These are phyloP conservation scores for Chamaedrilus cognettii DNA, from an alignment of 2,888 invertebrate genomes.

Conservation along the genomic window DNA sequence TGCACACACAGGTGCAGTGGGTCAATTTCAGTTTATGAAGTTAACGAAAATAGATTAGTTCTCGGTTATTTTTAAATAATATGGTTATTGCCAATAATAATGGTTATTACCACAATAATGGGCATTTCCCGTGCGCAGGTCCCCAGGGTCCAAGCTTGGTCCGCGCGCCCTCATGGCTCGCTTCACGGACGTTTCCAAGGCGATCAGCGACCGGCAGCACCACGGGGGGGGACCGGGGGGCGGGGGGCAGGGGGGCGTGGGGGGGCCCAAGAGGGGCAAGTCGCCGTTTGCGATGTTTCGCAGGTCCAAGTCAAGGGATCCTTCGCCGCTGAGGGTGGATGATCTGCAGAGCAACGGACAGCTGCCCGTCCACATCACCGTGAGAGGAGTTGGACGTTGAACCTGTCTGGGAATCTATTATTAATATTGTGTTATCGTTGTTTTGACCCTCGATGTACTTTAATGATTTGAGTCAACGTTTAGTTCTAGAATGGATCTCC, in stretches of 20 bases:
- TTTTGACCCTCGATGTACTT: no score
- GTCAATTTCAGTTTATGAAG: no score
- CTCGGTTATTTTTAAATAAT: no score
- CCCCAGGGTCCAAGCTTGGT: no score
- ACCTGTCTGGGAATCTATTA: not conserved
- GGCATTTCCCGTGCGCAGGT: no score
- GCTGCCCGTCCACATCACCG: conserved; percentile 22
- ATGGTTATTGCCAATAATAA: no score
- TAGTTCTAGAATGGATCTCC: no score
- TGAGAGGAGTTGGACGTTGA: not conserved
- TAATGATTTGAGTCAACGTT: no score
- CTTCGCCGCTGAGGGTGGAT: conserved; percentile 66
- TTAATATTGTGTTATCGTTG: no score
- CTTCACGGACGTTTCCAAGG: conserved; percentile 38
- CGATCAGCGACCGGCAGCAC: conserved; percentile 27
- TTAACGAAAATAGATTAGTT: no score
- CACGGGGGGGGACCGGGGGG: not conserved
- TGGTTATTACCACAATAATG: no score
- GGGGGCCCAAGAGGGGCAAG: conserved; percentile 27
- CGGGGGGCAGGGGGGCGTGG: conserved; percentile 5
- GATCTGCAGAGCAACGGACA: conserved; percentile 18
- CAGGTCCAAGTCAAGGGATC: conserved; percentile 66
- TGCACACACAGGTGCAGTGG: no score
- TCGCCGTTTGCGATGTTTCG: conserved; percentile 72
- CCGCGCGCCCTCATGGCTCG: conserved; percentile 46